A percentile compares a stretch with the other conserved stretches of the same genome.
phyloP scores from a whole-genome alignment of 2,113 vertebrate species.

The Amphiprion percula region DNA sequence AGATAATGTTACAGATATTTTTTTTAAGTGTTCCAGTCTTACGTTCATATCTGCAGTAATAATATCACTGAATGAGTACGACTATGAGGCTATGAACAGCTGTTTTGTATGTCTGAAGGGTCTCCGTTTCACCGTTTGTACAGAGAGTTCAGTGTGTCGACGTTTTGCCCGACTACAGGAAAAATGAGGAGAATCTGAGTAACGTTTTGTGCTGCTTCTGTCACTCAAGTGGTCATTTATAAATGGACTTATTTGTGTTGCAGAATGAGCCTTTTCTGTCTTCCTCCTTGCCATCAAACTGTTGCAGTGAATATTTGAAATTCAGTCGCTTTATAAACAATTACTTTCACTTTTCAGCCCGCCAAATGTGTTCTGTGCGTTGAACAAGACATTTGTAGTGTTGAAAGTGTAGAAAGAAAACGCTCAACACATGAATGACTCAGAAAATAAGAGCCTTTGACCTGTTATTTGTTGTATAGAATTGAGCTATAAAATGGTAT shows the following conservation, averaged over 20 bases:
- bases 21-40: not conserved
- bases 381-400: not conserved
- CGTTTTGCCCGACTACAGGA: not conserved
- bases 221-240: not conserved
- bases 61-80: not conserved
- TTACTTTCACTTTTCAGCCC: not conserved
- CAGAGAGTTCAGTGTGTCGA: conserved; percentile 10
- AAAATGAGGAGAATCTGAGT: not conserved
- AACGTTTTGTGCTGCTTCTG: not conserved
- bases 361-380: no score
- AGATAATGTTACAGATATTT: not conserved
- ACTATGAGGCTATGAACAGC: not conserved
- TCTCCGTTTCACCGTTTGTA: not conserved
- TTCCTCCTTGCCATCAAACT: not conserved
- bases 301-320: not conserved
- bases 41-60: not conserved
- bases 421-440: not conserved
- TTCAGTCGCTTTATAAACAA: not conserved
- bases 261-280: not conserved
- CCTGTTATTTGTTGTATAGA: no score
- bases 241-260: not conserved
- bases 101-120: conserved; percentile 1
- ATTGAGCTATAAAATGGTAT: no score
- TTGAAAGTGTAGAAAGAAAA: not conserved
- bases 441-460: not conserved